These are phyloP conservation scores for Penaeus japonicus DNA, from an alignment of 1,140 invertebrate species.

Conservation along the genomic window DNA sequence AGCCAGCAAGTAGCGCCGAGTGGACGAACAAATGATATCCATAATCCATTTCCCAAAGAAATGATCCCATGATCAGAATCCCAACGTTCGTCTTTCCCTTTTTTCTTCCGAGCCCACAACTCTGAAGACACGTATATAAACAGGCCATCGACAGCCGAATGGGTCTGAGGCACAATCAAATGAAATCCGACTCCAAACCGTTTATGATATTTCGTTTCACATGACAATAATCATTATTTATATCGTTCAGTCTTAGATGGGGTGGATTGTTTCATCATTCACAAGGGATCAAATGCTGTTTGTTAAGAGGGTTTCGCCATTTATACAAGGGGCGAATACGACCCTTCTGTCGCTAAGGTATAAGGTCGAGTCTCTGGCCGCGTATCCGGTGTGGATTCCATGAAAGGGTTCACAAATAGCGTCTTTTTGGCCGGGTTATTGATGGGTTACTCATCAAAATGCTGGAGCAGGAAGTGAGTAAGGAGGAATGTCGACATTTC, in stretches of 20 bases:
- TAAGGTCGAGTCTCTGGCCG: too few species aligned
- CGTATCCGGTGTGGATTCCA: too few species aligned
- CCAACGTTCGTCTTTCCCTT: neutral
- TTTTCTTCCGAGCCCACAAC: neutral
- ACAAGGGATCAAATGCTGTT: constrained; percentile 31
- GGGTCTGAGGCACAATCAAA: constrained; percentile 32
- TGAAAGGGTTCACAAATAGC: too few species aligned
- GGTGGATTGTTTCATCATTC: constrained; percentile 46
- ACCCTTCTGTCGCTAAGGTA: too few species aligned
- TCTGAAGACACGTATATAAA: neutral
- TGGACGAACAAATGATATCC: too few species aligned
- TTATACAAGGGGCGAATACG: neutral
- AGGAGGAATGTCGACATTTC: too few species aligned
- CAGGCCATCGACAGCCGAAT: constrained; percentile 11
- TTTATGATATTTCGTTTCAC: constrained; percentile 53
- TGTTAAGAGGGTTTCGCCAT: constrained; percentile 12
- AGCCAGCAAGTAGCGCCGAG: too few species aligned
- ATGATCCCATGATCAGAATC: neutral
- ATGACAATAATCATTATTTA: constrained; percentile 51
- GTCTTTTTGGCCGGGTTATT: too few species aligned
- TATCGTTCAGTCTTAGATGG: constrained; percentile 24
- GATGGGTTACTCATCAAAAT: too few species aligned
- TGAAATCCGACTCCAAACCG: constrained; percentile 36
- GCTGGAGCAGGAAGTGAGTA: too few species aligned
- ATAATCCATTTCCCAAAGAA: too few species aligned